Evolutionary conservation across 1,140 invertebrate genomes (phyloP), one percentile per base, ranked within the genome.

Genomic region (Saxidomus purpurata): DNA sequence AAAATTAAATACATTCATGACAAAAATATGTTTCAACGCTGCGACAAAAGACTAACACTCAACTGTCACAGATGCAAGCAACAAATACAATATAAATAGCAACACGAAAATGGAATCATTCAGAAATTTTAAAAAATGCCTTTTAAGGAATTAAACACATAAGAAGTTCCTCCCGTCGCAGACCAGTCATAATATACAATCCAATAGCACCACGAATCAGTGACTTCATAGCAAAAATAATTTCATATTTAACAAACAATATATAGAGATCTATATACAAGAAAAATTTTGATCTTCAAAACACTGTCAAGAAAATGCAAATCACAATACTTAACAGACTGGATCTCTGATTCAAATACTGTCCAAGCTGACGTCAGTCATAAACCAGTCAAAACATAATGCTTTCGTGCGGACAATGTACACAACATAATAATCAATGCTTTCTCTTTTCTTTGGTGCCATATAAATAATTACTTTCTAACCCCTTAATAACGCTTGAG

Each of bases 191-290:
- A 31, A 67, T 31, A 67, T n/a, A 67, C 28, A 11, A 31, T 36
- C 28, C 28, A 9, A 11, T 67, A 67, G 61, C 61, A 67, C 61
- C 61, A 71, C 3, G 17, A 71, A 36, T 71, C 34, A 71, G 61
- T 71, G 67, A 71, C 67, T 1, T 71, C 11, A 71, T 71, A 71
- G 67, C 67, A 71, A 71, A 71, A 71, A 15, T 28, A 71, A 31
- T 71, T 71, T 38, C 31, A 71, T 40, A 71, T 36, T 17, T 38
- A 71, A 71, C 31, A 71, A 19, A 8, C 31, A 71, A 71, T 38
- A 71, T 38, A 63, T 28, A 36, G 15, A 19, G 67, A 71, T 28
- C 15, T 38, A 71, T 71, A 9, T 71, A 67, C 61, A 67, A 31
- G 61, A 31, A 28, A 67, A 2, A 28, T 71, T 71, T 38, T 36